These are phyloP conservation scores for Diabrotica virgifera DNA, from an alignment of 1,140 invertebrate species.

Conservation along the genomic window DNA sequence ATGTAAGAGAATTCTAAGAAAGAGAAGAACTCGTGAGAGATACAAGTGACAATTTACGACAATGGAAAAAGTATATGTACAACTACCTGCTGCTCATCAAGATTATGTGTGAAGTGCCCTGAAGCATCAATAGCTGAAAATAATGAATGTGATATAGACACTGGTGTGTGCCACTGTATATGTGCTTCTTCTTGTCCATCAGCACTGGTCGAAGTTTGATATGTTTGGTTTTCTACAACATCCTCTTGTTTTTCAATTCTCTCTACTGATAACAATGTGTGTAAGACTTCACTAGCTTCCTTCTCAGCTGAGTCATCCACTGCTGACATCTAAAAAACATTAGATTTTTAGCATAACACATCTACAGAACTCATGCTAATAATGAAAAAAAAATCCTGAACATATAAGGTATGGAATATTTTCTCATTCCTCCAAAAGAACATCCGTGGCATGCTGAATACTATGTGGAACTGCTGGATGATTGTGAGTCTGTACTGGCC, in stretches of 20 bases:
- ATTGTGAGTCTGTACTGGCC: too few species aligned
- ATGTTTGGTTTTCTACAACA: conserved; percentile 35
- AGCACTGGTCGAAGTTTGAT: conserved; percentile 39
- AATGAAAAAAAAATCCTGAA: too few species aligned
- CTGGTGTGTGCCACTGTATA: conserved; percentile 59
- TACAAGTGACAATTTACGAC: too few species aligned
- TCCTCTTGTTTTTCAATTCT: conserved; percentile 55
- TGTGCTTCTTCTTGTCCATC: conserved; percentile 51
- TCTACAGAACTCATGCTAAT: too few species aligned
- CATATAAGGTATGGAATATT: too few species aligned
- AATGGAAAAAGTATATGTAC: conserved; percentile 16
- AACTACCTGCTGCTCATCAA: conserved; percentile 45
- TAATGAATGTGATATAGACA: conserved; percentile 48
- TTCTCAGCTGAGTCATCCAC: conserved; percentile 55
- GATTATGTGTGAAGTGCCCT: conserved; percentile 40
- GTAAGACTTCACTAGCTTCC: conserved; percentile 64
- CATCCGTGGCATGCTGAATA: too few species aligned
- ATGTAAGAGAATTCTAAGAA: too few species aligned
- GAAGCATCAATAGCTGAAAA: conserved; percentile 44
- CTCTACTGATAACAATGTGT: conserved; percentile 61
- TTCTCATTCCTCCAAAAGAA: too few species aligned
- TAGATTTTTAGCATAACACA: not conserved
- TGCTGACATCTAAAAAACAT: conserved; percentile 39
- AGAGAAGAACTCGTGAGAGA: too few species aligned
- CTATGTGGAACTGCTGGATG: too few species aligned